Evolutionary conservation across 2,113 vertebrate species (phyloP), one percentile per base, ranked within the genome.

Genomic region (Microtus montanus): DNA sequence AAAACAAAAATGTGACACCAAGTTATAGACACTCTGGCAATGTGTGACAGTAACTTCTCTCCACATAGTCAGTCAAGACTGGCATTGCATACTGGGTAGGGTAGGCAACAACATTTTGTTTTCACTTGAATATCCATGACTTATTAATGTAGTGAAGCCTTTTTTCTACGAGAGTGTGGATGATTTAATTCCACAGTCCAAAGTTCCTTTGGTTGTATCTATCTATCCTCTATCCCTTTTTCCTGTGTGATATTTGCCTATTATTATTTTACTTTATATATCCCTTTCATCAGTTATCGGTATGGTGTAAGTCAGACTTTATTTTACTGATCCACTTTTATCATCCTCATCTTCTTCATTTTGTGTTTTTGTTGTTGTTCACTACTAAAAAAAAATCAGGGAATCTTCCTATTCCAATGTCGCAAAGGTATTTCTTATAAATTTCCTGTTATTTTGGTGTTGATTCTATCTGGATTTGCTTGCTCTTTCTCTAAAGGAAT

Each of bases 211-310:
- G 17, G 83, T 90, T 52, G 30, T 54, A 54, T 17, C 54, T 58
- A 58, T 58, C 58, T 79, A 66, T 9, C 33, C 8, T 78, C 80
- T 73, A 61, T 68, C 73, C 63, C 5, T 54, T 77, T 88, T 88
- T 68, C 87, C 14, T n/a, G 52, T 24, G 26, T n/a, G 89, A 52
- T 68, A 75, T 87, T 94, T 92, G 38, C 80, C 41, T 70, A 71
- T 80, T 80, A 75, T 52, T 94, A 93, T 96, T 87, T 95, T 92
- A 94, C 70, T 77, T 11, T 74, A 38, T 73, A 96, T 92, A 74
- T 49, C 41, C 3, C 68, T 78, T 82, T 83, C 85, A 15, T 58
- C 87, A 87, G 66, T 90, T 94, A 86, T 95, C 73, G 86, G 86
- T 86, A 64, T n/a, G 66, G 77, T 75, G 54, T 63, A 66, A 58